Percentiles rank a stretch among this genome's conserved stretches.
These are phyloP conservation scores for Trichonephila clavata DNA, from an alignment of 1,140 invertebrate species.

Conservation along the genomic window DNA sequence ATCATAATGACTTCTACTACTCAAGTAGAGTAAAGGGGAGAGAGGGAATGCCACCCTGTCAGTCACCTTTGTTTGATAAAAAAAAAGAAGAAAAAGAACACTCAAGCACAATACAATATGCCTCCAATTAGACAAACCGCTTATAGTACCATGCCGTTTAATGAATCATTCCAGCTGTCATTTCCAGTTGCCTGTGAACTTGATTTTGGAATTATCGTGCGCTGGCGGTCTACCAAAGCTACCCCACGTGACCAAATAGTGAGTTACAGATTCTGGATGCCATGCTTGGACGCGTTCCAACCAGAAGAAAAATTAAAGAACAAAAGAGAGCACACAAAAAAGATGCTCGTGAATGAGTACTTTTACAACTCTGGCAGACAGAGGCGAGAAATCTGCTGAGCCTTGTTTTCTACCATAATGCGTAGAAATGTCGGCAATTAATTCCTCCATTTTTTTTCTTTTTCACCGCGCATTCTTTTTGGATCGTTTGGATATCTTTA, in stretches of 20 bases:
- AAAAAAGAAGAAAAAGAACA: background rate
- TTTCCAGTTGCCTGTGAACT: background rate
- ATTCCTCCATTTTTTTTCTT: background rate
- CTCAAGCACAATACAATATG: background rate
- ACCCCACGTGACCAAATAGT: background rate
- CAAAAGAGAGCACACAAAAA: background rate
- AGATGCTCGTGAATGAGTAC: background rate
- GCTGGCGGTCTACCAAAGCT: background rate
- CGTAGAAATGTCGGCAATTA: slow-evolving; percentile 14
- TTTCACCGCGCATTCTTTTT: background rate
- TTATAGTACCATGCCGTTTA: slow-evolving; percentile 2
- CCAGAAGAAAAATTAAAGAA: background rate
- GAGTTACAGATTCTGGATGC: background rate
- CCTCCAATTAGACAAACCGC: background rate
- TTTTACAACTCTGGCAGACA: slow-evolving; percentile 28
- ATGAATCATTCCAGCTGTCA: slow-evolving; percentile 20
- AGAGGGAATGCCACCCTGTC: background rate
- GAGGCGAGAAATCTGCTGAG: slow-evolving; percentile 34
- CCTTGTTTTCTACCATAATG: slow-evolving; percentile 4
- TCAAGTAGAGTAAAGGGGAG: background rate
- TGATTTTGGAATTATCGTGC: slow-evolving; percentile 4
- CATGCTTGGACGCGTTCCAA: background rate
- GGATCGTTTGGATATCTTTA: background rate
- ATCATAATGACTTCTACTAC: background rate
- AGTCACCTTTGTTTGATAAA: background rate